These are phyloP conservation scores for Drosophila maculinotata DNA, from an alignment of 2,888 invertebrate genomes.

Conservation along the genomic window DNA sequence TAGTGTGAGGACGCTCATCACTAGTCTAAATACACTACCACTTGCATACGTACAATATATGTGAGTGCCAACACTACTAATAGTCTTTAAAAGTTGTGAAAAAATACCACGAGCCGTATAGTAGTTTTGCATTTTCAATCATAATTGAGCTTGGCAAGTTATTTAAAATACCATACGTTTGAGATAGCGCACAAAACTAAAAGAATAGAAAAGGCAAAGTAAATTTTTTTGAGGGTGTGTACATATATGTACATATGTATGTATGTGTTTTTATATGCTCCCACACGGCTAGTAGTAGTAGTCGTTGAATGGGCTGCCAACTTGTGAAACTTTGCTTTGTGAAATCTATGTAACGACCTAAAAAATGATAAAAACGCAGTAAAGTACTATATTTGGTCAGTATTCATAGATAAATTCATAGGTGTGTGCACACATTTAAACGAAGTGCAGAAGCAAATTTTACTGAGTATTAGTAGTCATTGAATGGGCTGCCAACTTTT, in stretches of 20 bases:
- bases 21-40: conserved; percentile 19
- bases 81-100: conserved; percentile 1
- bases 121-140: not conserved
- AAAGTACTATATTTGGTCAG: conserved; percentile 32
- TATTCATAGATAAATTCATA: conserved; percentile 20
- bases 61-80: conserved; percentile 50
- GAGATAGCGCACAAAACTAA: not conserved
- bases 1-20: conserved; percentile 21
- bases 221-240: conserved; percentile 14
- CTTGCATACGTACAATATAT: conserved; percentile 35
- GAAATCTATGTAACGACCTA: conserved; percentile 8
- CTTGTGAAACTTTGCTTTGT: too few relatives aligned
- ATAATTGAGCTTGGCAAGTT: not conserved
- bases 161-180: not conserved
- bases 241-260: conserved; percentile 1
- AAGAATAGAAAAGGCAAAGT: not conserved
- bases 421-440: conserved; percentile 22
- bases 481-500: conserved; percentile 41
- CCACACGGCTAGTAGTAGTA: conserved; percentile 17
- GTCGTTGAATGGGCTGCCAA: conserved; percentile 36
- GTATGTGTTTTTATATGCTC: conserved; percentile 16
- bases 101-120: conserved; percentile 4
- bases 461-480: conserved; percentile 5
- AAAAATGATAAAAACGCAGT: conserved; percentile 26
- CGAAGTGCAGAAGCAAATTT: not conserved